Conservation (phyloP, 1,140 invertebrate genomes). For the Hypothenemus hampei region DNA sequence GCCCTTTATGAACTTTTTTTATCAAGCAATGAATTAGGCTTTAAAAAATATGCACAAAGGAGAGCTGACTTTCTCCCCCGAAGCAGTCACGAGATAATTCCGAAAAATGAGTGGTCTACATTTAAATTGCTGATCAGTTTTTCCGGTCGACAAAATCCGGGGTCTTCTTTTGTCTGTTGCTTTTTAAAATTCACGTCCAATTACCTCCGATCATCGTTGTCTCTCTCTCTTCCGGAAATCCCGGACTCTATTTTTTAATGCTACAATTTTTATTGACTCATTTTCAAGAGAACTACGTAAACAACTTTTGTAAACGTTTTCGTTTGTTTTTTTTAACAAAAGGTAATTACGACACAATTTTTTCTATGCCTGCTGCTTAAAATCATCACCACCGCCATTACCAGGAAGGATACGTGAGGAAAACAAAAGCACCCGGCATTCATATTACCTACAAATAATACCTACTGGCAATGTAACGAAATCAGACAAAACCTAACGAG, state of each 20-base stretch:
- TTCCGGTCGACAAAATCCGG: conserved; percentile 39
- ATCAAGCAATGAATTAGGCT: not conserved
- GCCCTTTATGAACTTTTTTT: too few relatives aligned
- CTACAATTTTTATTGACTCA: too few relatives aligned
- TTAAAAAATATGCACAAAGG: not conserved
- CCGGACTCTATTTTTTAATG: too few relatives aligned
- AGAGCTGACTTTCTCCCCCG: not conserved
- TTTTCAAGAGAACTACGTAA: not conserved
- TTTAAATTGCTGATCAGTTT: conserved; percentile 45
- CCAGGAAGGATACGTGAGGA: not conserved
- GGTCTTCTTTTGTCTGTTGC: conserved; percentile 34
- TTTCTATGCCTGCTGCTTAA: not conserved
- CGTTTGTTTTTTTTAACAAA: not conserved
- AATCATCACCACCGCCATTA: not conserved
- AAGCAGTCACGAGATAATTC: conserved; percentile 11
- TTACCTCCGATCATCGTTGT: too few relatives aligned
- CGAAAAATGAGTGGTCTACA: conserved; percentile 36
- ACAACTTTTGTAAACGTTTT: not conserved
- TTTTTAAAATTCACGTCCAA: conserved; percentile 30
- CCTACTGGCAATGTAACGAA: not conserved
- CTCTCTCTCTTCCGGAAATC: too few relatives aligned
- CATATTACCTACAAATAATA: not conserved
- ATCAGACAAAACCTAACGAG: conserved; percentile 9
- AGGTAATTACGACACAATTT: not conserved
- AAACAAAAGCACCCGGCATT: not conserved